These are phyloP conservation scores for Mimachlamys varia DNA, from an alignment of 2,888 invertebrate genomes.

Conservation along the genomic window DNA sequence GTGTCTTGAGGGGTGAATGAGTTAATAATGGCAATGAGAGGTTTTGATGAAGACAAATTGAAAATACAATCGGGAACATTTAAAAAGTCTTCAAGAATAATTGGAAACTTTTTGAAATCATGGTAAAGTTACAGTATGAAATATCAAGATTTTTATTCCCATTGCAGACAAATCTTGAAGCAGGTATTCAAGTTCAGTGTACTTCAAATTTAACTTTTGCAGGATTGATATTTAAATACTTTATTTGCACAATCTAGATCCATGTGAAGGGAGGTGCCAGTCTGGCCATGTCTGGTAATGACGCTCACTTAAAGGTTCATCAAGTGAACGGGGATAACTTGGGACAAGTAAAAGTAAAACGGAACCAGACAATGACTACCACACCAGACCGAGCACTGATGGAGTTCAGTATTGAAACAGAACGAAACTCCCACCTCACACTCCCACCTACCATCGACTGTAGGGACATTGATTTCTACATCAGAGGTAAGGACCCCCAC, in stretches of 20 bases:
- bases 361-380: slow-evolving; percentile 57
- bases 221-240: not conserved
- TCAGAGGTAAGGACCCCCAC: slow-evolving; percentile 61
- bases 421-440: slow-evolving; percentile 58
- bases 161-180: too few relatives aligned
- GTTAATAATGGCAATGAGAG: too few relatives aligned
- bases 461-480: slow-evolving; percentile 63
- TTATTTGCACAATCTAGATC: slow-evolving; percentile 55
- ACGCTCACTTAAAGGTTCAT: slow-evolving; percentile 53
- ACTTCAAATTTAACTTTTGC: not conserved
- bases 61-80: too few relatives aligned
- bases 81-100: too few relatives aligned
- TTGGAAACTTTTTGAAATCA: too few relatives aligned
- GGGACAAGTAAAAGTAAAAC: slow-evolving; percentile 60
- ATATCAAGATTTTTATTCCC: too few relatives aligned
- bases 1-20: too few relatives aligned
- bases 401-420: slow-evolving; percentile 63
- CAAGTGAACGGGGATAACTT: slow-evolving; percentile 64
- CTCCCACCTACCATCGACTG: slow-evolving; percentile 67
- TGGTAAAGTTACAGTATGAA: too few relatives aligned
- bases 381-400: slow-evolving; percentile 57
- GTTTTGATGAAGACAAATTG: too few relatives aligned
- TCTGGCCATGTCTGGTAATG: slow-evolving; percentile 60
- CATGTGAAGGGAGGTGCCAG: slow-evolving; percentile 65
- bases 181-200: too few relatives aligned